phyloP scores from a whole-genome alignment of 2,797 vertebrate species.

The Pogoniulus pusillus region DNA sequence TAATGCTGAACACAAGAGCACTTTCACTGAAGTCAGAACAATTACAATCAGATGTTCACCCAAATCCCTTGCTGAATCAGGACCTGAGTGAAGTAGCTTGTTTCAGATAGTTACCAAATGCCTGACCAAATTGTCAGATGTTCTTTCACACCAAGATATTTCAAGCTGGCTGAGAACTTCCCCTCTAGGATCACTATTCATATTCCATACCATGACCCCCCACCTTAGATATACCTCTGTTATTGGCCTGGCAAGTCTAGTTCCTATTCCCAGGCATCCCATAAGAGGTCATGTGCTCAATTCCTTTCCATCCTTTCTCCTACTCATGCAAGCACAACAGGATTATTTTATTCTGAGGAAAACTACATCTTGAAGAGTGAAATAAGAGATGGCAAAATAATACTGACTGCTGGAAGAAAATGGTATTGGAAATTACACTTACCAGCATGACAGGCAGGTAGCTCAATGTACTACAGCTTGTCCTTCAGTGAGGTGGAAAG shows the following conservation, averaged over 20 bases:
- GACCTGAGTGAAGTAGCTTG: not conserved
- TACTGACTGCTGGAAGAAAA: not conserved
- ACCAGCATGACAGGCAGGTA: not conserved
- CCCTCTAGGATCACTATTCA: not conserved
- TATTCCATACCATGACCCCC: not conserved
- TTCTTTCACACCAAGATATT: not conserved
- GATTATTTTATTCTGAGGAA: not conserved
- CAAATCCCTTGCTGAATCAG: not conserved
- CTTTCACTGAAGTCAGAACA: slow-evolving; percentile 26
- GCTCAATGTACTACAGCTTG: not conserved
- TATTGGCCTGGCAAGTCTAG: not conserved
- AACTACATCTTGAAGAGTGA: not conserved
- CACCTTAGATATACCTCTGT: not conserved
- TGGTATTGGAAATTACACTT: not conserved
- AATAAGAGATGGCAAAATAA: not conserved
- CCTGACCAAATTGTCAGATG: not conserved
- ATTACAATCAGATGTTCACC: not conserved
- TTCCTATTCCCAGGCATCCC: not conserved
- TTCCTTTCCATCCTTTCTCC: not conserved
- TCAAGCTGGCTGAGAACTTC: not conserved
- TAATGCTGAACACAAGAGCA: slow-evolving; percentile 1
- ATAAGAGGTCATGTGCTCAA: not conserved
- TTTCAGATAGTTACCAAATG: not conserved
- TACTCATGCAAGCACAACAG: not conserved
- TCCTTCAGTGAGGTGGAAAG: not conserved